These are phyloP conservation scores for Ceriagrion tenellum DNA, from an alignment of 2,888 invertebrate genomes.

Conservation along the genomic window DNA sequence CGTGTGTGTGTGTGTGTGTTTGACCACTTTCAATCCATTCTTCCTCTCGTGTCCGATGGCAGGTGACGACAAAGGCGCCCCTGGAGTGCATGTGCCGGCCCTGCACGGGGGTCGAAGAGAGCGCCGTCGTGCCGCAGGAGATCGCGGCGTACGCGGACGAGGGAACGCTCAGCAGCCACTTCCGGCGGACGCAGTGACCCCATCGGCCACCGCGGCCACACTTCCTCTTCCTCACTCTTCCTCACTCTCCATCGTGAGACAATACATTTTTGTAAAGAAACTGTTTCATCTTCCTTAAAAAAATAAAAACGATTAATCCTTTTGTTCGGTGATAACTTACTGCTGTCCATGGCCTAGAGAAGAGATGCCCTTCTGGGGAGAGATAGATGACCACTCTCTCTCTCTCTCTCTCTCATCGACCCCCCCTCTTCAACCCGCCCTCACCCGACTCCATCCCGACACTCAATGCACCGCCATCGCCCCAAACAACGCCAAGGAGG, in stretches of 20 bases:
- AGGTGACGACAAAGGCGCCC: slow-evolving; percentile 95
- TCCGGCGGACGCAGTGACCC: slow-evolving; percentile 75
- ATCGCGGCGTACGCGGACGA: slow-evolving; percentile 92
- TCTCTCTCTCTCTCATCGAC: too few species aligned
- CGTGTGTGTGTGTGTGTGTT: too few species aligned
- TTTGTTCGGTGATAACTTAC: too few species aligned
- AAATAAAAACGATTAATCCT: too few species aligned
- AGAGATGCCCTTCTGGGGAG: too few species aligned
- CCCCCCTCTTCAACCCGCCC: too few species aligned
- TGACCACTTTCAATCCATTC: too few species aligned
- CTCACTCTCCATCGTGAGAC: not conserved
- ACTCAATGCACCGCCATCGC: too few species aligned
- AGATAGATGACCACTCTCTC: too few species aligned
- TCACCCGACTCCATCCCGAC: too few species aligned
- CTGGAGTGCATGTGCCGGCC: slow-evolving; percentile 97
- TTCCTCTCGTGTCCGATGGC: slow-evolving; percentile 50
- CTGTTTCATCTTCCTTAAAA: not conserved
- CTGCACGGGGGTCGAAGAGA: slow-evolving; percentile 93
- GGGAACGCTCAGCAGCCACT: slow-evolving; percentile 89
- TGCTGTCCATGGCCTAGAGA: too few species aligned
- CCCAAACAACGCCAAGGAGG: too few species aligned
- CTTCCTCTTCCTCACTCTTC: not conserved
- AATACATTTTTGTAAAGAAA: not conserved
- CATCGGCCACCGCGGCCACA: not conserved
- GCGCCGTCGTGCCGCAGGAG: slow-evolving; percentile 93